Evolutionary conservation across 1,140 invertebrate species (phyloP), one percentile per base, ranked within the genome.

Genomic region (Drosophila parvula): DNA sequence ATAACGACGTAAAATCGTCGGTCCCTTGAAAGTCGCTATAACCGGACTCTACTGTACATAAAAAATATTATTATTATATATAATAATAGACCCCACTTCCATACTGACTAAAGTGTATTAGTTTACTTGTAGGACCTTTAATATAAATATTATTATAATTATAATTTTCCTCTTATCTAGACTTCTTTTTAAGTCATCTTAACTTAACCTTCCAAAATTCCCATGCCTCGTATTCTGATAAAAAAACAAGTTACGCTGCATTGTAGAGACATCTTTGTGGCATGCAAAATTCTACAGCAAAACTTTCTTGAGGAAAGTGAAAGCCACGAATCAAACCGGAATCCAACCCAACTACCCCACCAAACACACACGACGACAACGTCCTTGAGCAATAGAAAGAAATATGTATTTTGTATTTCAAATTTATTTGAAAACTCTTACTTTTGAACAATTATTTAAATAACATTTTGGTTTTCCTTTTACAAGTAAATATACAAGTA

Each of bases 241-340:
- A 22, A 64, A 6, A 22, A 64, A 30, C 36, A 12, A 28, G n/a
- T 62, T 43, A 34, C 10, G n/a, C 43, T 40, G 43, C n/a, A 12
- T 11, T 0, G 32, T 28, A 38, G 32, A 38, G 27, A 55, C 41
- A 40, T 68, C 32, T 55, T 38, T 69, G 67, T 57, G 63, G 63
- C 41, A 40, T 45, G 63, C 34, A 47, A 69, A 56, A 69, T 70
- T 68, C 50, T 58, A 30, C 27, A 18, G 44, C n/a, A 58, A 71
- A 71, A 71, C 43, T 70, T 71, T 70, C 65, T 71, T 57, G 10
- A 30, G 51, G 65, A 71, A 71, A 71, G 68, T 71, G 44, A 70
- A 70, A 71, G 68, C 51, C 43, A 69, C 65, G 38, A 44, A 65
- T 69, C 60, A 53, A 47, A 65, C n/a, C 34, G 30, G 40, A 47